Percentiles rank a stretch among this genome's conserved stretches.
phyloP scores from a whole-genome alignment of 2,888 invertebrate species.

The Geophilus truncorum region DNA sequence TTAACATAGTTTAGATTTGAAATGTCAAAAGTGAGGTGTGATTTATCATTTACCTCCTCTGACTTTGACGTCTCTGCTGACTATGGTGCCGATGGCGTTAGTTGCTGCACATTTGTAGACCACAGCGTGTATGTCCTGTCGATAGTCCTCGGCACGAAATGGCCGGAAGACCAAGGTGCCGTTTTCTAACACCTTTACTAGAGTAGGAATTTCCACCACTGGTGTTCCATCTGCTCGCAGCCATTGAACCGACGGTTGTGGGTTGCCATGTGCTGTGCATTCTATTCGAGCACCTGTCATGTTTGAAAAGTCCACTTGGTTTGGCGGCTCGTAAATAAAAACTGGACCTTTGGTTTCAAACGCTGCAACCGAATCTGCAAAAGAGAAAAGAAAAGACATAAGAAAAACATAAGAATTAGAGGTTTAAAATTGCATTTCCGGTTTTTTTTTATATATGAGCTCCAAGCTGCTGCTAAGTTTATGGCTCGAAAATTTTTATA shows the following conservation, averaged over 20 bases:
- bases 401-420: too few relatives aligned
- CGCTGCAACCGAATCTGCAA: not conserved
- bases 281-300: conserved; percentile 88
- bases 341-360: not conserved
- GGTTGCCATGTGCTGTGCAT: conserved; percentile 87
- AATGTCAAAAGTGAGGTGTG: too few relatives aligned
- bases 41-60: conserved; percentile 45
- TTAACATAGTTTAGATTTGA: too few relatives aligned
- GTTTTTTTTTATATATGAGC: too few relatives aligned
- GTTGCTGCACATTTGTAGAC: conserved; percentile 45
- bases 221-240: conserved; percentile 83
- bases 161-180: conserved; percentile 41
- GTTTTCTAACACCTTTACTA: conserved; percentile 61
- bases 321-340: not conserved
- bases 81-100: conserved; percentile 44
- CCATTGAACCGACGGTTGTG: conserved; percentile 89
- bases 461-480: too few relatives aligned
- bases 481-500: too few relatives aligned
- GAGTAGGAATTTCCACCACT: conserved; percentile 82
- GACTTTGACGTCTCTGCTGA: conserved; percentile 44
- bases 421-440: too few relatives aligned
- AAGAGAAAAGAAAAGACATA: not conserved
- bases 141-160: conserved; percentile 42
- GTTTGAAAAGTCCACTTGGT: conserved; percentile 78
- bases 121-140: conserved; percentile 42